A percentile compares a stretch with the other conserved stretches of the same genome.
phyloP scores from a whole-genome alignment of 2,888 invertebrate species.

The Leptopilina myrica region DNA sequence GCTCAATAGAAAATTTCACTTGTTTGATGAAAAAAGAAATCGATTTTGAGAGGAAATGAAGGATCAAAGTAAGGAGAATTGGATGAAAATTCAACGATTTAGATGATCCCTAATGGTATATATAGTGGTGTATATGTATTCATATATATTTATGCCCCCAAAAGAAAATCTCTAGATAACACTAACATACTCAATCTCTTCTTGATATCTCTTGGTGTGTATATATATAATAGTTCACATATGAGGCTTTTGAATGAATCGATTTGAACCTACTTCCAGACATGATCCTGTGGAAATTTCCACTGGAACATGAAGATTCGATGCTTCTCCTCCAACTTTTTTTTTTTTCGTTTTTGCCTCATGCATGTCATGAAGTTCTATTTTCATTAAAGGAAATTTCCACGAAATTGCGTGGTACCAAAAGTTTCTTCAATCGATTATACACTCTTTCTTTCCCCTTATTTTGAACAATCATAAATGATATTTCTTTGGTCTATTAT shows the following conservation, averaged over 20 bases:
- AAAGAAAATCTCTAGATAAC: not conserved
- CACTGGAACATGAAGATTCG: constrained; percentile 55
- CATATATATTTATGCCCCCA: no score
- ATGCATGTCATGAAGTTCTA: not conserved
- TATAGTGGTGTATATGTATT: no score
- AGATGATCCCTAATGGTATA: no score
- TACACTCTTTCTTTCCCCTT: not conserved
- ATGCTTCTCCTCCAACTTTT: not conserved
- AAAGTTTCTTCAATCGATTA: constrained; percentile 25
- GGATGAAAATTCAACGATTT: no score
- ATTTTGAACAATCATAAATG: not conserved
- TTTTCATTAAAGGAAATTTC: not conserved
- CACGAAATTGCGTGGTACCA: not conserved
- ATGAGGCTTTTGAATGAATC: constrained; percentile 57
- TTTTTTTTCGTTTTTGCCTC: not conserved
- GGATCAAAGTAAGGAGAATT: no score
- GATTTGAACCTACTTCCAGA: constrained; percentile 62
- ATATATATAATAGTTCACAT: constrained; percentile 52
- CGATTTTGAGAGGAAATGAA: no score
- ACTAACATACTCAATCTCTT: not conserved
- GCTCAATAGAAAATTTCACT: no score
- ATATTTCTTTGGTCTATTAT: not conserved
- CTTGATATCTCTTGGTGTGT: constrained; percentile 8
- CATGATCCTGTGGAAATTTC: constrained; percentile 65
- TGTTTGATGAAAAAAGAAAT: no score